Evolutionary conservation across 2,797 vertebrate species (phyloP).

Genomic region (Silurus lanzhouensis): DNA sequence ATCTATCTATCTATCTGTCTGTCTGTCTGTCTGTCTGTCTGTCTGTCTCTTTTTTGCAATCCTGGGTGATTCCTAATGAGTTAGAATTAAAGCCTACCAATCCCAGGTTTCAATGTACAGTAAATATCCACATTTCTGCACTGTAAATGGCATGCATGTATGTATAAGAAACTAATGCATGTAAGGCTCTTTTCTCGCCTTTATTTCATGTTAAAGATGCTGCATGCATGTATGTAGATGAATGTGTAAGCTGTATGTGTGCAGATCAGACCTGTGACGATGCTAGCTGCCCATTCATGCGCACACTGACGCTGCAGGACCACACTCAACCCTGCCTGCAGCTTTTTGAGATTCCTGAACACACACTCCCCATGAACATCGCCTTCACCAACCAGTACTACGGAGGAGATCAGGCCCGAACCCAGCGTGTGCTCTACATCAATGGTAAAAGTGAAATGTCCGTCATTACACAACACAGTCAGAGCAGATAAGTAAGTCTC

Average conservation of each 20-base stretch:
- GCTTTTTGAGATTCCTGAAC: slow-evolving; percentile 76
- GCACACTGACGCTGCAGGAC: slow-evolving; percentile 67
- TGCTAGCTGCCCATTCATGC: slow-evolving; percentile 78
- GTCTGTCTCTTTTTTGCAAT: background rate
- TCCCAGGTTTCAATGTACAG: background rate
- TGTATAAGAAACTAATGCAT: background rate
- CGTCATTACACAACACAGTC: background rate
- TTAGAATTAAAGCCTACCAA: background rate
- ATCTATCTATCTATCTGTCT: too few species aligned
- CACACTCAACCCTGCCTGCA: slow-evolving; percentile 71
- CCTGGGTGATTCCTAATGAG: background rate
- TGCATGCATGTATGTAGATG: background rate
- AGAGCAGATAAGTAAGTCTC: background rate
- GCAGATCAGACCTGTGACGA: slow-evolving; percentile 78
- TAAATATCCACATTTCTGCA: background rate
- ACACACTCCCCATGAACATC: slow-evolving; percentile 65
- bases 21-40: too few species aligned
- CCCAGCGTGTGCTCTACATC: slow-evolving; percentile 80
- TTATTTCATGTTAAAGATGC: slow-evolving; percentile 5
- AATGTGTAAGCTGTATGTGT: slow-evolving; percentile 27
- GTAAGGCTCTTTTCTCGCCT: background rate
- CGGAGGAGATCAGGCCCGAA: slow-evolving; percentile 69
- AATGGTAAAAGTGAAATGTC: slow-evolving; percentile 74
- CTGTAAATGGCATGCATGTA: background rate
- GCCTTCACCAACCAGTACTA: slow-evolving; percentile 82